Base-by-base conservation (phyloP, 1,140 invertebrate species). In the Berghia stephanieae region DNA sequence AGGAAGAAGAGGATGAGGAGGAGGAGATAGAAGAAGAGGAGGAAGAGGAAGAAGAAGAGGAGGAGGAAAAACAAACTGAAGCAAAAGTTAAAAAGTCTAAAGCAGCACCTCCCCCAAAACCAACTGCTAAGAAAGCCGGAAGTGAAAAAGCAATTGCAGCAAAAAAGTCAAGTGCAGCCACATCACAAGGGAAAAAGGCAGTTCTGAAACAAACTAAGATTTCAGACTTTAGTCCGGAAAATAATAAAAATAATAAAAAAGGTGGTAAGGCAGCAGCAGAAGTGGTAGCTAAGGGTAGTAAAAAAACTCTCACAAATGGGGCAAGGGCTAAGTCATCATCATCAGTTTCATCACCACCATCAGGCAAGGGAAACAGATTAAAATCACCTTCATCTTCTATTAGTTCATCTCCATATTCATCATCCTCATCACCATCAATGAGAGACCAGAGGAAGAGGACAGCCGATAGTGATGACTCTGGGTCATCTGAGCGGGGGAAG, bases 241-340 rank as follows among this genome's bases (percentile, higher is more conserved):
- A n/a, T n/a, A n/a, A n/a, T n/a, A n/a, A n/a, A n/a, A n/a, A n/a
- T n/a, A n/a, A n/a, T n/a, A n/a, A n/a, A n/a, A n/a, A n/a, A n/a
- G n/a, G n/a, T n/a, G 31, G 49, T 21, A 40, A 63, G n/a, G 74
- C 67, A 21, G 27, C 1, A 31, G 63, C 44, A 49, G 44, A 36
- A 24, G n/a, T 27, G 43, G 66, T 78, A 21, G 42, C 55, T 24
- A n/a, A 49, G 18, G 24, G 3, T 13, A 27, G 31, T 24, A 40
- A 31, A 21, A 44, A 44, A 66, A 72, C 57, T 18, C 31, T 68
- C 31, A 68, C 74, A 34, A 78, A 69, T 42, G 46, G 27, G 6
- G 42, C 42, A n/a, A 60, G 40, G 49, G 34, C 55, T 16, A 75
- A 80, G 72, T 71, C 74, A 44, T 52, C 75, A 52, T 46, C 73